Evolutionary conservation across 2,113 vertebrate species (phyloP).

Genomic region (Vulpes lagopus): DNA sequence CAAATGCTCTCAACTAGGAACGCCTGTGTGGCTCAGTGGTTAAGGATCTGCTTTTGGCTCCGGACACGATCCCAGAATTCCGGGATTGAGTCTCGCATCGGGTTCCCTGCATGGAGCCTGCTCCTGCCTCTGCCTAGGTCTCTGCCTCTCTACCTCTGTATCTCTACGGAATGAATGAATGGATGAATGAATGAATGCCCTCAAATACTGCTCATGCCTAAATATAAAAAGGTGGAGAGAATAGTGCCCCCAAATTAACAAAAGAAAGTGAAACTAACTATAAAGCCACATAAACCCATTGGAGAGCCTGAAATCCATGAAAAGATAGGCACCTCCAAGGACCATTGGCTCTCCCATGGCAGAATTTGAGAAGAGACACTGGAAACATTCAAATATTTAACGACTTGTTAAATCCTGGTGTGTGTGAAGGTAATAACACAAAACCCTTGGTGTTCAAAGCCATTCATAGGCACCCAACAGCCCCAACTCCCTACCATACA

Average conservation of each 20-base stretch:
- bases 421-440: not conserved
- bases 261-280: slow-evolving; percentile 22
- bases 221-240: not conserved
- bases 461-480: not conserved
- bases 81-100: no score
- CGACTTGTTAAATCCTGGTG: not conserved
- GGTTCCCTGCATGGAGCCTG: no score
- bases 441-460: not conserved
- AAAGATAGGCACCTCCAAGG: not conserved
- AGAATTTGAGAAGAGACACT: not conserved
- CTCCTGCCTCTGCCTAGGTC: no score
- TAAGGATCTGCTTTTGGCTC: no score
- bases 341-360: not conserved
- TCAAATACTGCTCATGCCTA: not conserved
- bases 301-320: not conserved
- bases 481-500: not conserved
- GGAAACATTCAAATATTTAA: not conserved
- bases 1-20: not conserved
- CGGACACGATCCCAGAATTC: no score
- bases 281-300: not conserved
- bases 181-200: no score
- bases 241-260: not conserved
- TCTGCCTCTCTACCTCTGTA: no score
- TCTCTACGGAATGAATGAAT: no score
- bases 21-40: no score